Evolutionary conservation across 2,888 invertebrate species (phyloP).

Genomic region (Agrenia bidenticulata): DNA sequence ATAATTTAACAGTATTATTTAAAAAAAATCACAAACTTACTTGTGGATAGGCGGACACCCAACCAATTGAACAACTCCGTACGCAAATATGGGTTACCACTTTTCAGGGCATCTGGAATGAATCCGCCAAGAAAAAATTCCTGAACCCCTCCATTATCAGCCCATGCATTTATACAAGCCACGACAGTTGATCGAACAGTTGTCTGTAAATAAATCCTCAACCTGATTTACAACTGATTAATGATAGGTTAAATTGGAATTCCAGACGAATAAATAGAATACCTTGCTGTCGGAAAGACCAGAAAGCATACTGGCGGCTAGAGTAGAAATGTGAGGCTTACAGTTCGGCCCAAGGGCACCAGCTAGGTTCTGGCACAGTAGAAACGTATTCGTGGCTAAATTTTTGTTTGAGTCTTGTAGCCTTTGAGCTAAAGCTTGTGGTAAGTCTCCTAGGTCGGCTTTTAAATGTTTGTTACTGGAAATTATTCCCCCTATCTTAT

Average conservation of each 20-base stretch:
- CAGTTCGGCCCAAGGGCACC: constrained; percentile 79
- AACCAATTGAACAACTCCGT: constrained; percentile 84
- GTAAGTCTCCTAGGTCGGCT: constrained; percentile 78
- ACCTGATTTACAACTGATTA: background rate
- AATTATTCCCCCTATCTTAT: constrained; percentile 70
- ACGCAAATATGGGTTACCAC: constrained; percentile 79
- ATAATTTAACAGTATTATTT: background rate
- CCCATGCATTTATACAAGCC: constrained; percentile 82
- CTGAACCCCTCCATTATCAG: constrained; percentile 75
- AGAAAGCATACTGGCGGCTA: constrained; percentile 79
- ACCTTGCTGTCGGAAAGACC: constrained; percentile 72
- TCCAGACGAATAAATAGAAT: constrained; percentile 41
- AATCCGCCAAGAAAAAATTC: constrained; percentile 87
- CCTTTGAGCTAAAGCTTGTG: constrained; percentile 73
- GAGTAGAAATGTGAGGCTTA: constrained; percentile 73
- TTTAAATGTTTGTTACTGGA: constrained; percentile 78
- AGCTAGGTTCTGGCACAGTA: constrained; percentile 78
- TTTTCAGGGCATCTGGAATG: constrained; percentile 79
- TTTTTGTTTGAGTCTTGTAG: constrained; percentile 89
- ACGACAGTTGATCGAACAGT: constrained; percentile 78
- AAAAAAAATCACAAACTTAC: constrained; percentile 36
- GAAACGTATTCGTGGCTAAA: constrained; percentile 78
- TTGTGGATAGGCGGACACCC: constrained; percentile 72
- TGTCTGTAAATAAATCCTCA: constrained; percentile 62
- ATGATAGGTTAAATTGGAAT: background rate